Percentiles rank a stretch among this genome's conserved stretches.
phyloP scores from a whole-genome alignment of 2,888 invertebrate species.

The Reticulitermes lucifugus region DNA sequence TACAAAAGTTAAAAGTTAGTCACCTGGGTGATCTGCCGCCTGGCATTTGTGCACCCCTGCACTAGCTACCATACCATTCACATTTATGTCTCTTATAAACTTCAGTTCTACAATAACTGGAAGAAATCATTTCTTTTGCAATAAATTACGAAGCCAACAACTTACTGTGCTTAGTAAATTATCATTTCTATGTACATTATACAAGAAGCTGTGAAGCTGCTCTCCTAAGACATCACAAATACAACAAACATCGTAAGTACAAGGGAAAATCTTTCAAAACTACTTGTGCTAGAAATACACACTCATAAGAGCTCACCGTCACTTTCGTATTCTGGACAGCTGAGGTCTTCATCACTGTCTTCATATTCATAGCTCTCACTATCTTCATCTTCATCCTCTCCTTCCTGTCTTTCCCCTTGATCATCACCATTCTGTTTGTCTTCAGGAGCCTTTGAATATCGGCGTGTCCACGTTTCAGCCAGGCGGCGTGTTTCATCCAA shows the following conservation, averaged over 20 bases:
- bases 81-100: no score
- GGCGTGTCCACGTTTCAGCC: conserved; percentile 76
- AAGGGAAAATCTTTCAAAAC: neutral
- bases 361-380: conserved; percentile 67
- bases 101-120: no score
- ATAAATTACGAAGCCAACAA: no score
- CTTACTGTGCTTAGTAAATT: no score
- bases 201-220: no score
- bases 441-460: conserved; percentile 63
- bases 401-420: conserved; percentile 52
- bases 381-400: conserved; percentile 56
- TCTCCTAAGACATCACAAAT: neutral
- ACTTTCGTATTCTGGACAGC: conserved; percentile 66
- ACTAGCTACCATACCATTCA: no score
- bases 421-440: conserved; percentile 46
- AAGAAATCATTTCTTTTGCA: no score
- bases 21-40: no score
- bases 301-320: conserved; percentile 61
- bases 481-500: conserved; percentile 76
- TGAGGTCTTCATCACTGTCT: conserved; percentile 64
- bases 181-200: no score
- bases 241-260: neutral
- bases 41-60: no score
- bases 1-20: no score
- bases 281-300: neutral